Evolutionary conservation across 1,140 invertebrate genomes (phyloP), one percentile per base, ranked within the genome.

Genomic region (Drosophila carrolli): DNA sequence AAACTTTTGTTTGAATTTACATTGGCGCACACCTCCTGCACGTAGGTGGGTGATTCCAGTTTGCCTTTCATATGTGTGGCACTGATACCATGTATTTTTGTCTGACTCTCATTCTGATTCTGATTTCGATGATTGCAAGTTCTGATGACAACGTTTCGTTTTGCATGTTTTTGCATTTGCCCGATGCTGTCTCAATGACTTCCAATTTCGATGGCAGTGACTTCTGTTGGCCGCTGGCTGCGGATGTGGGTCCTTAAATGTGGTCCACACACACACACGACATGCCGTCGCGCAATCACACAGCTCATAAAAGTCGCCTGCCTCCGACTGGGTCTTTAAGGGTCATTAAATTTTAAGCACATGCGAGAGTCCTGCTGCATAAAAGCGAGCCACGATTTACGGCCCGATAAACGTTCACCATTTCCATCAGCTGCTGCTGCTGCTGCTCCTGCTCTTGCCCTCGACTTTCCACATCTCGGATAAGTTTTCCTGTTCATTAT

Each of bases 121-220:
- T 55, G 57, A 53, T 66, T 51, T 61, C 71, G 76, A 63, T 89
- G 84, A 89, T 89, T 89, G 80, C 80, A 75, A 78, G 80, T 84
- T 85, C 63, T 78, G 80, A 79, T 85, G 81, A 83, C 81, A 83
- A 63, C 74, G 61, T 56, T 78, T 75, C 73, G 80, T 80, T 71
- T 89, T 78, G 84, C 84, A 89, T 89, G 89, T 89, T 89, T 89
- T 89, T 89, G 84, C 84, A 89, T 89, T 88, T 84, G 41, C n/a
- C 43, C 55, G 27, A 43, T 75, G 16, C 81, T 60, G 68, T 66
- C 67, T 63, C 78, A 79, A 82, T 86, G 82, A 85, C 82, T 82
- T 86, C 76, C 58, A 32, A 32, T 32, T 78, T 73, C 50, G 65
- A 48, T 16, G 56, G 29, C 27, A 13, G 16, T 44, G 60, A 44